A percentile compares a stretch with the other conserved stretches of the same genome.
phyloP scores from a whole-genome alignment of 2,113 vertebrate species.

The Arenaria interpres region DNA sequence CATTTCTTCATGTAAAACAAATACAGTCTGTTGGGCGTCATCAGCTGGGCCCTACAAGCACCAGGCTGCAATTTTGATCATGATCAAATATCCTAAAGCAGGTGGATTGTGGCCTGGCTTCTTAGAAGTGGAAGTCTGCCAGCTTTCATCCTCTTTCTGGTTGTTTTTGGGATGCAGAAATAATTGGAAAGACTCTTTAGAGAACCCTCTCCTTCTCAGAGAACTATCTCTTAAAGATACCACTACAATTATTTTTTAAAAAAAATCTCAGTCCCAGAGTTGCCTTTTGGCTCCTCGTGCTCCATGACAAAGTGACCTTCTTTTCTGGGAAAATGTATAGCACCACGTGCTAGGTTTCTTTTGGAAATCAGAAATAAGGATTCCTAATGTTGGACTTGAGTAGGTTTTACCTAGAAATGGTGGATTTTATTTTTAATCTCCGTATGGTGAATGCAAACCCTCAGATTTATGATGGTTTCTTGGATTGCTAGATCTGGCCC shows the following conservation, averaged over 20 bases:
- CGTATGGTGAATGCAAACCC: background rate
- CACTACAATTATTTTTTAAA: background rate
- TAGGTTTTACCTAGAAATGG: background rate
- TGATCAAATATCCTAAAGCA: conserved; percentile 17
- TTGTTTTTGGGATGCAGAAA: background rate
- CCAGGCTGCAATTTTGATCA: background rate
- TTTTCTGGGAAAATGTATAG: background rate
- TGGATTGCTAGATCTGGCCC: background rate
- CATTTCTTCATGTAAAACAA: background rate
- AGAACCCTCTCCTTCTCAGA: background rate
- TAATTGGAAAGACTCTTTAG: background rate
- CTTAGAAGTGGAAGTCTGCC: conserved; percentile 8
- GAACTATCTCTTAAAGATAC: background rate
- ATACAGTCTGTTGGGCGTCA: background rate
- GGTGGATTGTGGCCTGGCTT: background rate
- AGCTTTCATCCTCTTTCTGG: background rate
- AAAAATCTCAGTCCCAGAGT: background rate
- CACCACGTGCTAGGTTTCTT: background rate
- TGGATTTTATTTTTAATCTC: background rate
- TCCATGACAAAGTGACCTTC: background rate
- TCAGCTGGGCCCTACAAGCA: background rate
- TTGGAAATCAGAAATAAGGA: background rate
- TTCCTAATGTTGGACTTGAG: background rate
- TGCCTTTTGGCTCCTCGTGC: background rate
- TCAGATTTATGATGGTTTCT: background rate